Conservation (phyloP, 1,140 invertebrate genomes). For the Nephila pilipes region DNA sequence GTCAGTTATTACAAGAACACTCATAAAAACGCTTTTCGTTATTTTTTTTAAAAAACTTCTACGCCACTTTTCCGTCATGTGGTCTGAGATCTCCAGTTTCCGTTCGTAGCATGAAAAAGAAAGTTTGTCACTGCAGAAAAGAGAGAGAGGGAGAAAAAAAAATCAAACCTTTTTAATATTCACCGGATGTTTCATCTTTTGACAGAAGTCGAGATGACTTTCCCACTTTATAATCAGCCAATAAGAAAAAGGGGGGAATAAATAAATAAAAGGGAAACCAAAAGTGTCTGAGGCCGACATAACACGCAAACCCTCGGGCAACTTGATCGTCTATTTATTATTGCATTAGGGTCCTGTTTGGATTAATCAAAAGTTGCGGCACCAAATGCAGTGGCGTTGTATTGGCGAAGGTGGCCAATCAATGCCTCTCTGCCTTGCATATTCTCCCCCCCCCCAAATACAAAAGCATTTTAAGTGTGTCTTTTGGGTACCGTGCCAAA, state of each 20-base stretch:
- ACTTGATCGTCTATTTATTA: constrained; percentile 5
- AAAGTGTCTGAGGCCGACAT: not conserved
- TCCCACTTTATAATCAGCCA: constrained; percentile 7
- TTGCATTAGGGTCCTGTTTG: constrained; percentile 11
- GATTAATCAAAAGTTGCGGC: not conserved
- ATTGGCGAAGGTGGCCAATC: constrained; percentile 22
- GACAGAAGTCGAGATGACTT: not conserved
- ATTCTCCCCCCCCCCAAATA: not conserved
- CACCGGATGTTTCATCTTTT: constrained; percentile 25
- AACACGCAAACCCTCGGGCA: not conserved
- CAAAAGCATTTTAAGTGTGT: constrained; percentile 16
- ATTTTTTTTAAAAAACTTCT: too few species aligned
- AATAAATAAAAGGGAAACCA: not conserved
- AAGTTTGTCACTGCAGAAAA: not conserved
- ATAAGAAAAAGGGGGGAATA: not conserved
- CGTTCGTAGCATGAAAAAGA: not conserved
- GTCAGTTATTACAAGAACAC: too few species aligned
- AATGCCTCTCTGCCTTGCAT: not conserved
- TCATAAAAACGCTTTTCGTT: too few species aligned
- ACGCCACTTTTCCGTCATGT: not conserved
- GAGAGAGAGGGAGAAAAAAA: too few species aligned
- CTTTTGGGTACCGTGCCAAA: constrained; percentile 47
- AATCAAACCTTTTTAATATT: not conserved
- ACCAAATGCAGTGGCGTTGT: not conserved
- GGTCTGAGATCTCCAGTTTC: not conserved